phyloP scores from a whole-genome alignment of 2,113 vertebrate genomes.

The Eudorcas thomsonii region DNA sequence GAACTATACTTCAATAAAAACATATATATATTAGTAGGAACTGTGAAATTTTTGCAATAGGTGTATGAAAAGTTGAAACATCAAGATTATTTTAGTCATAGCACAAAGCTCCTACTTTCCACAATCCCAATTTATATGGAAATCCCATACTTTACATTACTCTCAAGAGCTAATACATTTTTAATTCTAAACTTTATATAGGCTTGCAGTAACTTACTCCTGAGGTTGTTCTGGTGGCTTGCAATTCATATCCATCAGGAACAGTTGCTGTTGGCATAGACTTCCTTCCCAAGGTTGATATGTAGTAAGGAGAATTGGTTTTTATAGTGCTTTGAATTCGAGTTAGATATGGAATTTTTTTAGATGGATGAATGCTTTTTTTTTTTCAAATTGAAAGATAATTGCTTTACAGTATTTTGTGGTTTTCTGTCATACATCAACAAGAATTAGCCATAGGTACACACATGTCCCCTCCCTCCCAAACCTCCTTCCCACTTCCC shows the following conservation, averaged over 20 bases:
- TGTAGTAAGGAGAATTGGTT: not conserved
- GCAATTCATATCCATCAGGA: not conserved
- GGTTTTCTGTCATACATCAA: not conserved
- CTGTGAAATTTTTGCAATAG: not conserved
- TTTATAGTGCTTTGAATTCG: not conserved
- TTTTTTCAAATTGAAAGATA: not conserved
- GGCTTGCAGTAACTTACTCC: not conserved
- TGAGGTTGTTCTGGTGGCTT: not conserved
- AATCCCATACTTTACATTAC: not conserved
- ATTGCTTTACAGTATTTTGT: not conserved
- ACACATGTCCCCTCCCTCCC: not conserved
- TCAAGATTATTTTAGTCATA: constrained; percentile 27
- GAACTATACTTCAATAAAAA: not conserved
- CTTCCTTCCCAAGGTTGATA: not conserved
- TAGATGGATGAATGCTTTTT: not conserved
- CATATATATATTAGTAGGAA: not conserved
- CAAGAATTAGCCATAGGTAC: not conserved
- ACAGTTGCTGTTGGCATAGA: not conserved
- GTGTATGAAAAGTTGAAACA: not conserved
- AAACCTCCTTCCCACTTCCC: not conserved
- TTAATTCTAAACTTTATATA: not conserved
- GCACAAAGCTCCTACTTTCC: not conserved
- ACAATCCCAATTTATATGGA: not conserved
- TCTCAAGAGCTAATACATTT: not conserved
- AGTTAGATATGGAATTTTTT: not conserved